Evolutionary conservation across 2,113 vertebrate genomes (phyloP).

Genomic region (Echinops telfairi): DNA sequence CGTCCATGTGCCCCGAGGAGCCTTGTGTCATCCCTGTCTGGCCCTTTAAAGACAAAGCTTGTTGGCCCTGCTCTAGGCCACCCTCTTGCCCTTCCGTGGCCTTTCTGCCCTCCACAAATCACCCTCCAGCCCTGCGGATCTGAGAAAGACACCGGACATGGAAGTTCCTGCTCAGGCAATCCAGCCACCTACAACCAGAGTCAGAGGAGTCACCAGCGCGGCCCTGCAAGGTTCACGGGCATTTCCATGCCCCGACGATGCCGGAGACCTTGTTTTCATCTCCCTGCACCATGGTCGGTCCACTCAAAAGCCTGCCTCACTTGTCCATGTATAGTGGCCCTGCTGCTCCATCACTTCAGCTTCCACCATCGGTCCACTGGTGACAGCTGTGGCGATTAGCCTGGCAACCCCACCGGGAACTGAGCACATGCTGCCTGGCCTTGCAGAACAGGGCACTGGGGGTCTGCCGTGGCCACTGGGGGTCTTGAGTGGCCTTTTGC

Average conservation of each 20-base stretch:
- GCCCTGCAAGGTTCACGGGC: not conserved
- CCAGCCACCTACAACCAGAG: not conserved
- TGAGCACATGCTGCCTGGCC: too few species aligned
- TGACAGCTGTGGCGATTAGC: not conserved
- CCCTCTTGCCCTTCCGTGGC: not conserved
- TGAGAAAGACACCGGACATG: not conserved
- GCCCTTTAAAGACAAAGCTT: not conserved
- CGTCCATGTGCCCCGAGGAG: not conserved
- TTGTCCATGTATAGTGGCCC: not conserved
- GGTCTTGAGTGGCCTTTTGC: not conserved
- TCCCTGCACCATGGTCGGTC: not conserved
- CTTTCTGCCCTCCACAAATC: not conserved
- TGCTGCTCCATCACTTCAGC: not conserved
- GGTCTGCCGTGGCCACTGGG: not conserved
- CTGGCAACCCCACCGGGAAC: not conserved
- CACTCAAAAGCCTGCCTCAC: not conserved
- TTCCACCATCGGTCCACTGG: not conserved
- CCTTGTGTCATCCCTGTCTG: not conserved
- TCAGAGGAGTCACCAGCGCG: not conserved
- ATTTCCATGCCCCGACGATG: fast-evolving
- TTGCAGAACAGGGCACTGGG: not conserved
- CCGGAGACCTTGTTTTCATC: not conserved
- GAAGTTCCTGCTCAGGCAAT: not conserved
- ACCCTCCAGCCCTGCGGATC: not conserved
- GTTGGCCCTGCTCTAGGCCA: not conserved